Base-by-base conservation (phyloP, 2,797 vertebrate genomes). In the Helarctos malayanus region DNA sequence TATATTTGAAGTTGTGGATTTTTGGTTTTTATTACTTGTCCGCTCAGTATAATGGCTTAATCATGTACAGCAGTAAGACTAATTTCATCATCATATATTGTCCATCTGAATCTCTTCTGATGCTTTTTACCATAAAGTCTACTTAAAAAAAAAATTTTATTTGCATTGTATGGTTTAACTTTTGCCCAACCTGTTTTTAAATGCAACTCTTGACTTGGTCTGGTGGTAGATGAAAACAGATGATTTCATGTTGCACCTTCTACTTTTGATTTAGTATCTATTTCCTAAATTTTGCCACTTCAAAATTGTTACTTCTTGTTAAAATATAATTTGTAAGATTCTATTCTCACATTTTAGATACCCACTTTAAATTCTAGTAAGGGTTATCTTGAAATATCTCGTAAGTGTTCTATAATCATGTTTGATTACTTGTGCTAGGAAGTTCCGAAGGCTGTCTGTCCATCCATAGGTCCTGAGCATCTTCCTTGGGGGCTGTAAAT, bases 111-210 rank as follows among this genome's bases (percentile, higher is more conserved):
- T 61, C 3, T 83, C 11, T 61, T 32, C 19, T 83, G 56, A 84
- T 82, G 54, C 12, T 32, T 89, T 85, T 81, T 47, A 73, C 54
- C 15, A 83, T 89, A 88, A 69, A 65, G 14, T 83, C 16, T 84
- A 61, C 29, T 89, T 91, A 71, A 90, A 78, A 78, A 90, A 65
- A 4, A 65, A 8, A 71, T 82, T 96, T 80, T 56, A 88, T 63
- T 85, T 45, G 68, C 27, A 23, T 88, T 68, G 90, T 75, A n/a
- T 76, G 78, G 49, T 7, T 84, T 83, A 85, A 71, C 65, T 63
- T 89, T 97, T 90, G 15, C 16, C 5, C 32, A 41, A 25, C 4
- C 18, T 54, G 0, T 93, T 75, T 92, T 83, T 27, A 93, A 97
- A 68, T 49, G 32, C 12, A 93, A 41, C 8, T 49, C 5, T 93